Evolutionary conservation across 2,797 vertebrate species (phyloP), one percentile per base, ranked within the genome.

Genomic region (Picus viridis): DNA sequence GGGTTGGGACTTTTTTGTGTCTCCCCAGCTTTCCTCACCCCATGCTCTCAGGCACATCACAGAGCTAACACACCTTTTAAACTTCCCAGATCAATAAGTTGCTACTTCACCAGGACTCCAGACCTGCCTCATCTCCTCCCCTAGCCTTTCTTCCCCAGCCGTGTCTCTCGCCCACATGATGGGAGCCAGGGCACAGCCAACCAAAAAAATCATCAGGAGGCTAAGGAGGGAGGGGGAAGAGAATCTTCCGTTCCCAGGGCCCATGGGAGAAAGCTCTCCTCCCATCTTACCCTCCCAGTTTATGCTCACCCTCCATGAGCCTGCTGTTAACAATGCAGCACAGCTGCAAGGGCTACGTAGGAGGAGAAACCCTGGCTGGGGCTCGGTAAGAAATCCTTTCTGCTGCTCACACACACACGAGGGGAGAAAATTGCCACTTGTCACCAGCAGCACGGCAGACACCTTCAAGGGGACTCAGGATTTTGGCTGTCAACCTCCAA

Each of bases 111-210:
- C 24, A 71, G 61, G 7, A 36, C 7, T 54, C 1, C 5, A 65
- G 47, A 75, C 59, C 32, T 70, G 30, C 63, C 70, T 2, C 0
- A 1, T 69, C 83, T 70, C 86, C 81, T 92, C 79, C 81, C 39
- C 30, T 51, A 13, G 47, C 84, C 64, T 63, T 7, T n/a, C 57
- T 51, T 76, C 61, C 88, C 84, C 72, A 88, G 80, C 73, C 77
- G 90, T 8, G 10, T 30, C 89, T 76, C 58, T 59, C 6, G 0
- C 0, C 0, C 2, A 1, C 65, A 67, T 53, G 45, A 26, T 2
- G 6, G 63, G n/a, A 79, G 36, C 36, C 3, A 0, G 30, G 72
- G 34, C 70, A 87, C 70, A 85, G 72, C 58, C 1, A 16, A 26
- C 51, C 15, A 0, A 41, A 36, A 70, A 39, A 39, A 39, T 12